Conservation (phyloP, 2,797 vertebrate species). For the Sebastes itinus region DNA sequence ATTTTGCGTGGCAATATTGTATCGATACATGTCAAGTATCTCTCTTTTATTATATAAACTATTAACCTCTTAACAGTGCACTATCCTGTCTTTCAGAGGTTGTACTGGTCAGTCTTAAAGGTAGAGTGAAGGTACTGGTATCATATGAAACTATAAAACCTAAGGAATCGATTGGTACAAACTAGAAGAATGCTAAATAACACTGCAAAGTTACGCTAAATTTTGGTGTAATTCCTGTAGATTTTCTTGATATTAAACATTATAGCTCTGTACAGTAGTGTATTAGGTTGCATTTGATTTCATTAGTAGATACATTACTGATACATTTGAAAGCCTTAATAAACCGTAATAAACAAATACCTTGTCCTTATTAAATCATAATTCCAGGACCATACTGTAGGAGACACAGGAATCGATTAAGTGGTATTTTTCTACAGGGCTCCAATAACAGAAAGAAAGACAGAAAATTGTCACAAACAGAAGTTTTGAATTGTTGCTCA, state of each 20-base stretch:
- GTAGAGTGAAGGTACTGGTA: too few relatives aligned
- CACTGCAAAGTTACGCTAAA: too few relatives aligned
- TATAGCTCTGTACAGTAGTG: not conserved
- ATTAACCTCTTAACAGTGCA: too few relatives aligned
- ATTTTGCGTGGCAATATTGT: too few relatives aligned
- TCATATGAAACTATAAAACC: too few relatives aligned
- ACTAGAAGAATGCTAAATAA: too few relatives aligned
- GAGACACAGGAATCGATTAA: not conserved
- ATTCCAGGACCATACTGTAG: not conserved
- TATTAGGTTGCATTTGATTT: not conserved
- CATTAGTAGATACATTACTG: not conserved
- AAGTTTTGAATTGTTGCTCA: not conserved
- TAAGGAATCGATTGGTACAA: too few relatives aligned
- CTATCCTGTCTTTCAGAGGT: too few relatives aligned
- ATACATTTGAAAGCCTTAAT: not conserved
- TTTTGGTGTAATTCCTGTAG: not conserved
- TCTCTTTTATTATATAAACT: too few relatives aligned
- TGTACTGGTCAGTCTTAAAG: too few relatives aligned
- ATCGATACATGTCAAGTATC: too few relatives aligned
- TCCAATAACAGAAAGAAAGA: not conserved
- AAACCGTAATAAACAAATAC: not conserved
- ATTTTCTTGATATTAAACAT: not conserved
- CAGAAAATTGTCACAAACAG: not conserved
- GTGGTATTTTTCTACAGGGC: not conserved
- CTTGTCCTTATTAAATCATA: not conserved